Base-by-base conservation (phyloP, 2,888 invertebrate species). In the Polyommatus icarus region DNA sequence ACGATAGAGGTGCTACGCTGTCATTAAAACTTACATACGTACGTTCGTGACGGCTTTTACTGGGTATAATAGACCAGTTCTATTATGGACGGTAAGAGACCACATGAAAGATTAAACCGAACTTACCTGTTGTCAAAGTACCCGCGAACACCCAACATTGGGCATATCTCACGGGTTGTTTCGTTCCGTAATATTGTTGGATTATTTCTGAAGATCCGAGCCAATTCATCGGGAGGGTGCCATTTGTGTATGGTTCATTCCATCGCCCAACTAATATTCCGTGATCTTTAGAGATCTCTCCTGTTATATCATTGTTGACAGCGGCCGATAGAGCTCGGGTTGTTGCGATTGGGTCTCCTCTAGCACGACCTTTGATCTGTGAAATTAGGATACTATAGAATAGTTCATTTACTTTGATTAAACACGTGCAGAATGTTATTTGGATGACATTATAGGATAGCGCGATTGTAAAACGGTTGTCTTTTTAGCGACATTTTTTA, bases 131-230 rank as follows among this genome's bases (percentile, higher is more conserved):
- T 7, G 75, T 75, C 24, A 75, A 54, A 75, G 29, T 29, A 32
- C 75, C 75, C 1, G 75, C 75, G 1, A 50, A 75, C 29, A 75
- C 75, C 50, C 54, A 75, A 75, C 50, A 75, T 29, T 75, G 75
- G 15, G 29, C 75, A 6, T 54, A 75, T 8, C 18, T 54, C 54
- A 75, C 75, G 24, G 29, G 29, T 7, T 24, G 0, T 54, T 75
- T 75, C 1, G 15, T 15, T 18, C 6, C 15, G 50, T 75, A 75
- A 54, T 75, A 75, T 2, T 54, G 10, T 18, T 75, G 75, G 6
- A 75, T 50, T 75, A 75, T 75, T 3, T n/a, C 29, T 24, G 50
- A 24, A 6, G 75, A 75, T 54, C 75, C 75, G 7, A 75, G 8
- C 75, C 75, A 75, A 50, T 7, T 3, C 24, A 10, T 54, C 12